Evolutionary conservation across 2,888 invertebrate genomes (phyloP).

Genomic region (Caenorhabditis wallacei): DNA sequence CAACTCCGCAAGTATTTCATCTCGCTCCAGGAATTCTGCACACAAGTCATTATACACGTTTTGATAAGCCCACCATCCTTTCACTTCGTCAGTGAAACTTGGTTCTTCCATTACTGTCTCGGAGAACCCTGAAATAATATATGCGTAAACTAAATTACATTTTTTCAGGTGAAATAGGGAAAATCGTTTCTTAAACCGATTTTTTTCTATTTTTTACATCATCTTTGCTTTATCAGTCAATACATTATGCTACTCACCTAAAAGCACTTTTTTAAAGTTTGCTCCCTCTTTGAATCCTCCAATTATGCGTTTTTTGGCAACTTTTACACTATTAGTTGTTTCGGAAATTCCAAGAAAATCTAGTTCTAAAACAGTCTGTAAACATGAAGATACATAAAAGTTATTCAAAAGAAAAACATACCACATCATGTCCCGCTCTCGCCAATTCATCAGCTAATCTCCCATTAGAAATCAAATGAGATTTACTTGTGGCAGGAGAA

Average conservation of each 20-base stretch:
- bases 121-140: conserved; percentile 24
- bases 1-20: conserved; percentile 64
- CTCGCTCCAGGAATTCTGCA: conserved; percentile 60
- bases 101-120: conserved; percentile 32
- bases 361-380: conserved; percentile 65
- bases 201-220: no score
- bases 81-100: conserved; percentile 19
- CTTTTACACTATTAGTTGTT: conserved; percentile 59
- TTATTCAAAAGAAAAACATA: conserved; percentile 41
- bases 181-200: no score
- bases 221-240: no score
- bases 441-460: conserved; percentile 76
- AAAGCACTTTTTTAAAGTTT: conserved; percentile 34
- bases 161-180: no score
- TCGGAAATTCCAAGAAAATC: conserved; percentile 65
- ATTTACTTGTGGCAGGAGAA: conserved; percentile 67
- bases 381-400: not conserved
- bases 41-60: conserved; percentile 38
- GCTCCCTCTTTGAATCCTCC: conserved; percentile 30
- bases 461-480: conserved; percentile 74
- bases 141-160: no score
- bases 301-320: conserved; percentile 61
- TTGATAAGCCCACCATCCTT: conserved; percentile 42
- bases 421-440: conserved; percentile 76
- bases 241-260: conserved; percentile 10